A percentile compares a stretch with the other conserved stretches of the same genome.
Evolutionary conservation across 2,888 invertebrate genomes (phyloP).

Genomic region (Drosophila paramelanica): DNA sequence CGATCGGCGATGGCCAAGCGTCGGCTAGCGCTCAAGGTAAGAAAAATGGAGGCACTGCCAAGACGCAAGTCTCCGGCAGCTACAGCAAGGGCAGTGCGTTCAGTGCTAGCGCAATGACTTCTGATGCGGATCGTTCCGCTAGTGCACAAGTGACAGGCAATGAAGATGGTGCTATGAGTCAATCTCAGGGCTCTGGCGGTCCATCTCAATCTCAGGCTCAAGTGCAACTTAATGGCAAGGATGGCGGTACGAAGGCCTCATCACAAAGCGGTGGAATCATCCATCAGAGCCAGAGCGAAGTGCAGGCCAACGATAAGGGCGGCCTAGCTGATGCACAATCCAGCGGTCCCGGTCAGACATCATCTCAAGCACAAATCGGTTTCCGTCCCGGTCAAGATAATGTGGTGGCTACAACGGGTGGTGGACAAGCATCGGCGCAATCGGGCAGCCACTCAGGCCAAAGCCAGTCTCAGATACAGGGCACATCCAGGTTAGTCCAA

Average conservation of each 20-base stretch:
- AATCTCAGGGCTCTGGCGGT: constrained; percentile 90
- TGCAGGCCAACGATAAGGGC: constrained; percentile 92
- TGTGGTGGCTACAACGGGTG: constrained; percentile 88
- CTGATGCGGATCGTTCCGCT: constrained; percentile 90
- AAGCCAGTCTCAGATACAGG: constrained; percentile 93
- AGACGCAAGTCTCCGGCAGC: constrained; percentile 93
- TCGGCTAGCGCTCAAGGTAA: constrained; percentile 91
- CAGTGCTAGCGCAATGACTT: constrained; percentile 92
- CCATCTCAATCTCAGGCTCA: constrained; percentile 91
- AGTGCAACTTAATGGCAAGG: constrained; percentile 90
- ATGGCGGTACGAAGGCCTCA: constrained; percentile 90
- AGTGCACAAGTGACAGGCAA: constrained; percentile 88
- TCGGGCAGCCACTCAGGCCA: constrained; percentile 91
- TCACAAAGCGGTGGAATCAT: constrained; percentile 91
- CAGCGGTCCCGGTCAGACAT: constrained; percentile 92
- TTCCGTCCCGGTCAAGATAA: constrained; percentile 90
- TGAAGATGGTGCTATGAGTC: constrained; percentile 90
- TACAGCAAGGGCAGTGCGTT: constrained; percentile 92
- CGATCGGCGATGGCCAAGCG: constrained; percentile 88
- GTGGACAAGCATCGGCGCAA: constrained; percentile 92
- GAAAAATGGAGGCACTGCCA: constrained; percentile 90
- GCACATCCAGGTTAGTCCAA: constrained; percentile 87
- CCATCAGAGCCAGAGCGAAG: constrained; percentile 88
- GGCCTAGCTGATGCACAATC: constrained; percentile 95
- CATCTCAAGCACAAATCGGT: constrained; percentile 95